phyloP scores from a whole-genome alignment of 2,797 vertebrate genomes.

The Cheirogaleus major region DNA sequence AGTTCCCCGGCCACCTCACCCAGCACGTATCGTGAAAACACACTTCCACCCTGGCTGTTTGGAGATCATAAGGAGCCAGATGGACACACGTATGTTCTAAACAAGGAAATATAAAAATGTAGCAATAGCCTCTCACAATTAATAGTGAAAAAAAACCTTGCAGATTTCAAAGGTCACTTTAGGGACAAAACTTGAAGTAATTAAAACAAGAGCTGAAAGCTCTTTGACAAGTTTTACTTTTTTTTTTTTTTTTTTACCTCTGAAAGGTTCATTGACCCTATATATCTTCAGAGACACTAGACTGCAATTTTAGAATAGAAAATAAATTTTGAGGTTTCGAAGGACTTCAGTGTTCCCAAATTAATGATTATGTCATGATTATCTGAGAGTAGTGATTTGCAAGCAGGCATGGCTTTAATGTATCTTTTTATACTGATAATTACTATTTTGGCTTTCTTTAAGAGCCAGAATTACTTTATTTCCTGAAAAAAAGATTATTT shows the following conservation, averaged over 20 bases:
- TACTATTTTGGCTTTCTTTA: conserved; percentile 45
- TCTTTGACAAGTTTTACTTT: conserved; percentile 54
- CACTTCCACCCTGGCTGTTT: not conserved
- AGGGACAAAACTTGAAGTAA: conserved; percentile 44
- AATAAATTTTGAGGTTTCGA: conserved; percentile 53
- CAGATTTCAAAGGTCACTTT: conserved; percentile 45
- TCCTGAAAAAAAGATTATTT: conserved; percentile 40
- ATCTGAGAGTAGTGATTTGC: not conserved
- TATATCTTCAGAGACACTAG: conserved; percentile 17
- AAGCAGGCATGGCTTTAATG: not conserved
- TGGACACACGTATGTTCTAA: not conserved
- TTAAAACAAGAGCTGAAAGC: conserved; percentile 56
- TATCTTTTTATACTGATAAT: conserved; percentile 43
- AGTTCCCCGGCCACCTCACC: not conserved
- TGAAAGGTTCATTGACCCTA: conserved; percentile 50
- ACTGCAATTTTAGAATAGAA: conserved; percentile 31
- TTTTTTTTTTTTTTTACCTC: conserved; percentile 32
- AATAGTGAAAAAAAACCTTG: not conserved
- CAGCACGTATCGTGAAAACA: not conserved
- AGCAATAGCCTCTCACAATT: not conserved
- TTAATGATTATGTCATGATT: conserved; percentile 56
- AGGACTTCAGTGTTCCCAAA: conserved; percentile 30
- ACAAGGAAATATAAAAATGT: not conserved
- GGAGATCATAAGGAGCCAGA: not conserved
- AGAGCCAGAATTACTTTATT: conserved; percentile 33